A percentile compares a stretch with the other conserved stretches of the same genome.
Evolutionary conservation across 2,797 vertebrate genomes (phyloP).

Genomic region (Rhinella marina): DNA sequence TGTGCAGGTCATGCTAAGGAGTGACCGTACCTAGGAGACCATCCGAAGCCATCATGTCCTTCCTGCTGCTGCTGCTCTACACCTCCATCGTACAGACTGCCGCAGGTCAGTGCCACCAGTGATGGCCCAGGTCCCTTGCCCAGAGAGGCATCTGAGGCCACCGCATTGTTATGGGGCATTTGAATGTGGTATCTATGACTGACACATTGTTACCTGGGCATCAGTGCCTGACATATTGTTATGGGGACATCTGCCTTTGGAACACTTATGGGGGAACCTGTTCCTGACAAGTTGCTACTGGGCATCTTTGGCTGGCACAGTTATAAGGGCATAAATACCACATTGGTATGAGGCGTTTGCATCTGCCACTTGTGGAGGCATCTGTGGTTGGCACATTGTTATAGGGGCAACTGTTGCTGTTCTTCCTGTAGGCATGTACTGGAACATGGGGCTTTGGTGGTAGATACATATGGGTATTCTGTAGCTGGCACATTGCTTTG

Average conservation of each 20-base stretch:
- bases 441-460: no score
- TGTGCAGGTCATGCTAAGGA: neutral
- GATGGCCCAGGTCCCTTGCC: neutral
- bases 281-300: neutral
- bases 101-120: neutral
- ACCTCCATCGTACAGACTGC: neutral
- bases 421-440: no score
- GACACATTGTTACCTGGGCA: neutral
- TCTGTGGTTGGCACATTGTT: neutral
- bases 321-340: no score
- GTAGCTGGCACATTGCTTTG: no score
- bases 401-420: neutral
- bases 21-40: neutral
- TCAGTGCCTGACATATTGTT: no score
- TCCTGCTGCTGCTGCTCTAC: neutral
- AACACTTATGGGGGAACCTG: neutral
- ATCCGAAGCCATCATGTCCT: neutral
- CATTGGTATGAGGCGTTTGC: no score
- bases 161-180: no score
- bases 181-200: neutral
- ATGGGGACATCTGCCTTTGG: no score
- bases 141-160: no score
- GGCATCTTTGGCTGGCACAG: no score
- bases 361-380: neutral
- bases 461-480: no score